A percentile compares a stretch with the other conserved stretches of the same genome.
Evolutionary conservation across 2,888 invertebrate genomes (phyloP).

Genomic region (Caenorhabditis wallacei): DNA sequence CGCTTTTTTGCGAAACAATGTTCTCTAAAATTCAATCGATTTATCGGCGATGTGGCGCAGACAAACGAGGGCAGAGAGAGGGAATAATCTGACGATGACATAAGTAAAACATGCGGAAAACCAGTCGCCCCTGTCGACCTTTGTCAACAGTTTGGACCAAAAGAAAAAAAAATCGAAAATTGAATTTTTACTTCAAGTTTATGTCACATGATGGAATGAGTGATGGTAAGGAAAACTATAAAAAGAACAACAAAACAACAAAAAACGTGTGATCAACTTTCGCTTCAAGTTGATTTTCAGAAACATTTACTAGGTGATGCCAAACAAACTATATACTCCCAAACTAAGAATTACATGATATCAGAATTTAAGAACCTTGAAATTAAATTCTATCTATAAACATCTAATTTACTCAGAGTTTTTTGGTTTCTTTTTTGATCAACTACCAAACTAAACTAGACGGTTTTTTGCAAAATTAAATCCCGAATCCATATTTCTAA

Average conservation of each 20-base stretch:
- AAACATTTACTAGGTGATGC: neutral
- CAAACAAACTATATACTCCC: conserved; percentile 9
- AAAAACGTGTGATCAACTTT: conserved; percentile 8
- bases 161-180: conserved; percentile 8
- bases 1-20: neutral
- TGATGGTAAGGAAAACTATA: neutral
- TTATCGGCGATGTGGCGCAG: conserved; percentile 22
- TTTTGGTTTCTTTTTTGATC: neutral
- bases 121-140: conserved; percentile 40
- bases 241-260: conserved; percentile 27
- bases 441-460: neutral
- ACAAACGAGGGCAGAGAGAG: conserved; percentile 16
- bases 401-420: neutral
- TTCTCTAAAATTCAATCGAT: conserved; percentile 27
- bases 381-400: neutral
- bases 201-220: conserved; percentile 8
- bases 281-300: neutral
- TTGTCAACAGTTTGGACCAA: conserved; percentile 15
- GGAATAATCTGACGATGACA: conserved; percentile 43
- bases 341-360: conserved; percentile 13
- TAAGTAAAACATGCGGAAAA: conserved; percentile 54
- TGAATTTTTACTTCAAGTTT: conserved; percentile 18
- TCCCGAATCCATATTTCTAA: neutral
- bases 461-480: neutral
- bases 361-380: conserved; percentile 4